A percentile compares a stretch with the other conserved stretches of the same genome.
These are phyloP conservation scores for Hypocryptadius cinnamomeus DNA, from an alignment of 2,113 vertebrate genomes.

Conservation along the genomic window DNA sequence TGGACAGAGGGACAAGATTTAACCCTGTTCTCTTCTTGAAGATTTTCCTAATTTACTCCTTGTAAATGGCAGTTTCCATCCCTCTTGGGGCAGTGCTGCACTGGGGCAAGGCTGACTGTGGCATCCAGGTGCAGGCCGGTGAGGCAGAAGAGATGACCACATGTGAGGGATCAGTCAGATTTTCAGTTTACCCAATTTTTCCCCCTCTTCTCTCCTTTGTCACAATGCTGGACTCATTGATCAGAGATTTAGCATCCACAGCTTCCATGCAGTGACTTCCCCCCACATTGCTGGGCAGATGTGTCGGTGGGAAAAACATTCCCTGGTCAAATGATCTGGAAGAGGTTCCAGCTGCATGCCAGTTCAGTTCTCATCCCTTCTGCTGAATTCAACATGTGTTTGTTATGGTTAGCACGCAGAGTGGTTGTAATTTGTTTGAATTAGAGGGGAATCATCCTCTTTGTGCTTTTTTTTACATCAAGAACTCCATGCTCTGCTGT, in stretches of 20 bases:
- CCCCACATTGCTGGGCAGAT: background rate
- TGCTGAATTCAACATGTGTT: slow-evolving; percentile 1
- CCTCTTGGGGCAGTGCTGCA: background rate
- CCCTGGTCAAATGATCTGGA: background rate
- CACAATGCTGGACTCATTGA: background rate
- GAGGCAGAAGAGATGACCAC: background rate
- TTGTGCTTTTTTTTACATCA: background rate
- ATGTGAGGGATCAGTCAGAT: background rate
- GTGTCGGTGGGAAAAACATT: background rate
- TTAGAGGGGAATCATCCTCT: background rate
- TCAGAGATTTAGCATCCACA: background rate
- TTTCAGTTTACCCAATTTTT: background rate
- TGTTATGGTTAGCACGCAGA: background rate
- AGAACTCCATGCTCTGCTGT: background rate
- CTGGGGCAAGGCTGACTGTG: rapidly evolving
- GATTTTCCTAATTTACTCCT: background rate
- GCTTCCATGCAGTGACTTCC: background rate
- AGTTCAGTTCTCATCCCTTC: background rate
- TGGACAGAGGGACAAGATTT: background rate
- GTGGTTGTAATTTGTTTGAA: background rate
- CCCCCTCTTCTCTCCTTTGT: background rate
- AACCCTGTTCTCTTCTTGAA: background rate
- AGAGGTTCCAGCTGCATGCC: background rate
- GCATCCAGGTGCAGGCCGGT: background rate
- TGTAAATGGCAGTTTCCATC: background rate